These are phyloP conservation scores for Ips typographus DNA, from an alignment of 1,140 invertebrate species.

Conservation along the genomic window DNA sequence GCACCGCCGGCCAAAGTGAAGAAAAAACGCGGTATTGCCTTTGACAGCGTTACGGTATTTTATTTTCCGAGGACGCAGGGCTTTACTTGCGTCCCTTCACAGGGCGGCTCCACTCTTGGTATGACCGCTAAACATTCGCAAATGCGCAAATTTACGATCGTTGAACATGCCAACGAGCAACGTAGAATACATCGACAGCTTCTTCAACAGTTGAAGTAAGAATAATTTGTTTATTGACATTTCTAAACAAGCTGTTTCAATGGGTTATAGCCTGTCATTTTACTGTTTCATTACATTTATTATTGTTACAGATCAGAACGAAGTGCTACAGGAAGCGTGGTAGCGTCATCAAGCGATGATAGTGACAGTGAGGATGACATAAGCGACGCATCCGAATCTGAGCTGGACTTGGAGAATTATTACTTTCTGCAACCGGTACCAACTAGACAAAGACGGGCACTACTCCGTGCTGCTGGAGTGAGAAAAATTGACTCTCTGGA, in stretches of 20 bases:
- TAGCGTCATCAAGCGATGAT: conserved; percentile 66
- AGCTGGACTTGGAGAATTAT: conserved; percentile 87
- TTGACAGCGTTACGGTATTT: conserved; percentile 90
- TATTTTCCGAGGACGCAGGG: conserved; percentile 95
- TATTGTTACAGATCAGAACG: conserved; percentile 61
- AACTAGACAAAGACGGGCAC: conserved; percentile 82
- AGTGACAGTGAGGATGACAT: conserved; percentile 77
- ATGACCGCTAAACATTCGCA: conserved; percentile 87
- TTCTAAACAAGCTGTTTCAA: background rate
- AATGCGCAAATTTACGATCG: conserved; percentile 65
- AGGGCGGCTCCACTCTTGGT: conserved; percentile 94
- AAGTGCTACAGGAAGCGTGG: conserved; percentile 54
- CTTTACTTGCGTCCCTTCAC: conserved; percentile 96
- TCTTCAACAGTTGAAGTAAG: conserved; percentile 64
- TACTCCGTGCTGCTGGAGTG: conserved; percentile 86
- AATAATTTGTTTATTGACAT: background rate
- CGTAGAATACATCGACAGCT: conserved; percentile 80
- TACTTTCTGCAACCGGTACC: conserved; percentile 93
- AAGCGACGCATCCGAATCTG: conserved; percentile 80
- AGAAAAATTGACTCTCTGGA: conserved; percentile 91
- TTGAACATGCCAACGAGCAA: conserved; percentile 84
- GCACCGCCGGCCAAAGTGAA: conserved; percentile 59
- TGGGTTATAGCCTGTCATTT: background rate
- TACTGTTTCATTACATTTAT: background rate
- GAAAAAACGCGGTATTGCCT: conserved; percentile 78